A percentile compares a stretch with the other conserved stretches of the same genome.
Evolutionary conservation across 2,888 invertebrate species (phyloP).

Genomic region (Hemicrepidius hirtus): DNA sequence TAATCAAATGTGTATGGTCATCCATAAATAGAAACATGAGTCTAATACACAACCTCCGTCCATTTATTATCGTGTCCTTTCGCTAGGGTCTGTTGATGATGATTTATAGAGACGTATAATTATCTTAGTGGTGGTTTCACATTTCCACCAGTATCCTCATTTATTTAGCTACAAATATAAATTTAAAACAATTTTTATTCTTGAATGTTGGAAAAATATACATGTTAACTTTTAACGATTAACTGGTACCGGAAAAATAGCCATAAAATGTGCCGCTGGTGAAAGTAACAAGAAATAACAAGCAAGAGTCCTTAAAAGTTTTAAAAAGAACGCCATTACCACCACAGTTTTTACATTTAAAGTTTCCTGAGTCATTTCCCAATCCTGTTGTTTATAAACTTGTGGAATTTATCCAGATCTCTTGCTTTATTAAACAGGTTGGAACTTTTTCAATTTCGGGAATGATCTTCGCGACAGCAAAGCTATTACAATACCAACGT

Average conservation of each 20-base stretch:
- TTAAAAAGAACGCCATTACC: slow-evolving; percentile 25
- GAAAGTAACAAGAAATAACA: slow-evolving; percentile 13
- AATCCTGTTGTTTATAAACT: slow-evolving; percentile 46
- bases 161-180: background rate
- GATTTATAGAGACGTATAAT: slow-evolving; percentile 21
- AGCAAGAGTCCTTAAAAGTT: slow-evolving; percentile 20
- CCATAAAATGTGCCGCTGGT: background rate
- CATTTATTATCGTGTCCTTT: slow-evolving; percentile 20
- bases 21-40: slow-evolving; percentile 12
- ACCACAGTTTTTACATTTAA: slow-evolving; percentile 40
- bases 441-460: slow-evolving; percentile 45
- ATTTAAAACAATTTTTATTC: background rate
- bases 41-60: slow-evolving; percentile 5
- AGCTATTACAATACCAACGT: background rate
- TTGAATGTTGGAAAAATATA: background rate
- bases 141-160: background rate
- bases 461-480: slow-evolving; percentile 33
- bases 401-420: slow-evolving; percentile 41
- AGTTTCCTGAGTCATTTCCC: slow-evolving; percentile 40
- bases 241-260: background rate
- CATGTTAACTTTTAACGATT: background rate
- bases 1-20: background rate
- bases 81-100: slow-evolving; percentile 11
- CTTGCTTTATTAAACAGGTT: slow-evolving; percentile 44
- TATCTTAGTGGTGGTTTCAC: background rate